Conservation (phyloP, 2,797 vertebrate species). For the Todus mexicanus region DNA sequence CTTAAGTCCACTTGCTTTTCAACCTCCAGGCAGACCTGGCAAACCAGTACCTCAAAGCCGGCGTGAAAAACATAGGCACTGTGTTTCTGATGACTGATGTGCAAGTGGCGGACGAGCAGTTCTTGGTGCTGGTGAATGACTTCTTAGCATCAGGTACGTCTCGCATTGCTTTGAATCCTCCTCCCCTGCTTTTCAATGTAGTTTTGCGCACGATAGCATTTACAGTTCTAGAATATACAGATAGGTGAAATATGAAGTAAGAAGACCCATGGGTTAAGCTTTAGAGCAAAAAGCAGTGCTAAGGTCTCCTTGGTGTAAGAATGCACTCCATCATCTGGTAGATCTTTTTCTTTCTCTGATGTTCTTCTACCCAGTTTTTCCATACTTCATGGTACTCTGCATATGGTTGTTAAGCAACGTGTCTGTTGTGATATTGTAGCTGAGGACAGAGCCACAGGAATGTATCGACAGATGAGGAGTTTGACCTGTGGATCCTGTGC, state of each 20-base stretch:
- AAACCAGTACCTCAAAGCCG: slow-evolving; percentile 86
- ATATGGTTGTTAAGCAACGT: accelerated
- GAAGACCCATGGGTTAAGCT: accelerated
- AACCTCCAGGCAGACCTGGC: slow-evolving; percentile 85
- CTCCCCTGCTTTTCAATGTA: neutral
- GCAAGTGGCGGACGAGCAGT: slow-evolving; percentile 91
- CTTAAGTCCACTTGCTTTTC: neutral
- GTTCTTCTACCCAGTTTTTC: neutral
- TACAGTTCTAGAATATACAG: neutral
- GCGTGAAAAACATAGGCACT: slow-evolving; percentile 86
- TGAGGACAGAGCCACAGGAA: neutral
- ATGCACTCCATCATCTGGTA: neutral
- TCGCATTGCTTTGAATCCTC: neutral
- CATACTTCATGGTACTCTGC: neutral
- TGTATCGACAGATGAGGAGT: neutral
- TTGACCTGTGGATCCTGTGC: neutral
- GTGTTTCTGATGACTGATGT: slow-evolving; percentile 93
- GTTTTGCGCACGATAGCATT: neutral
- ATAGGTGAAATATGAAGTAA: neutral
- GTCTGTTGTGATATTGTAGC: neutral
- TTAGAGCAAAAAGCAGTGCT: neutral
- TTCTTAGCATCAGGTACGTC: slow-evolving; percentile 90
- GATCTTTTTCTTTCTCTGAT: neutral
- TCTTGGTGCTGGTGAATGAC: slow-evolving; percentile 94
- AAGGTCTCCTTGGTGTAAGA: neutral